Conservation (phyloP, 2,797 vertebrate genomes). For the Pelochelys cantorii region DNA sequence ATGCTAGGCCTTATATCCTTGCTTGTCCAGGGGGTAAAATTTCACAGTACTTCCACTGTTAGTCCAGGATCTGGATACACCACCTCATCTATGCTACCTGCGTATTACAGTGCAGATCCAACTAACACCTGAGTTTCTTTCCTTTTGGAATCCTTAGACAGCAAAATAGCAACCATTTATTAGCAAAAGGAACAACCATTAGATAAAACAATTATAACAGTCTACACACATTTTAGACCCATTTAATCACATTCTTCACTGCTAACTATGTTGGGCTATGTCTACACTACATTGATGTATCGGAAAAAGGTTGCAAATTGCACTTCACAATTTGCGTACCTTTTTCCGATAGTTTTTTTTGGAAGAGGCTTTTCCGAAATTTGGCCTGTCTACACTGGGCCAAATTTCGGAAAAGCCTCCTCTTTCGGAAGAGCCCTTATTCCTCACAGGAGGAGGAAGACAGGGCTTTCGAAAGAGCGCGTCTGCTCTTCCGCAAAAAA, state of each 20-base stretch:
- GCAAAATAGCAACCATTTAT: not conserved
- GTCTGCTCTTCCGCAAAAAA: too few species aligned
- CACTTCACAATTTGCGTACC: too few species aligned
- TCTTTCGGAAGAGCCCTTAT: too few species aligned
- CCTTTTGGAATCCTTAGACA: not conserved
- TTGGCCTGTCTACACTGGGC: too few species aligned
- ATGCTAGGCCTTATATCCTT: not conserved
- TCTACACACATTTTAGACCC: not conserved
- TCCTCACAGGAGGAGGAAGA: too few species aligned
- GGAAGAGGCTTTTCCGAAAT: too few species aligned
- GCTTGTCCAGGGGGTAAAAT: not conserved
- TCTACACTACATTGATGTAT: too few species aligned
- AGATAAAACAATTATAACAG: not conserved
- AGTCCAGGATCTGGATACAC: not conserved
- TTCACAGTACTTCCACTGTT: not conserved
- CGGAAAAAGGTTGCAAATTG: too few species aligned
- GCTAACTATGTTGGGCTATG: not conserved
- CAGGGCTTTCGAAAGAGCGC: too few species aligned
- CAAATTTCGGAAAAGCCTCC: too few species aligned
- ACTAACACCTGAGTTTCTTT: not conserved
- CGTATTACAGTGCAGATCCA: not conserved
- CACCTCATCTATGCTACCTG: not conserved
- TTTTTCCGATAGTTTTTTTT: too few species aligned
- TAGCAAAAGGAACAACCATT: not conserved
- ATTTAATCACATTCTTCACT: not conserved